Conservation (phyloP, 2,113 vertebrate genomes). For the Ahaetulla prasina region DNA sequence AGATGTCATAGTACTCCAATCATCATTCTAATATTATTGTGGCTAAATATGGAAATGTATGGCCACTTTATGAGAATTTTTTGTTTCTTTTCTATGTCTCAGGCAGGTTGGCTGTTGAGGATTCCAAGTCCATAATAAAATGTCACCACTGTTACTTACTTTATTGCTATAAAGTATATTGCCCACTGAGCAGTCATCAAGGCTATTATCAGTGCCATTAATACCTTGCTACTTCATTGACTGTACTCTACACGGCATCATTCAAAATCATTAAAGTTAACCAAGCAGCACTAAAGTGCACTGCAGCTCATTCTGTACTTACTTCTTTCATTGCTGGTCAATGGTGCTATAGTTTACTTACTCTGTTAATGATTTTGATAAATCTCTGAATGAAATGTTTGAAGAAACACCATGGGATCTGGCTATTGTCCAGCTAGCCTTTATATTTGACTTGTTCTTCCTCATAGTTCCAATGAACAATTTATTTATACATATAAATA, state of each 20-base stretch:
- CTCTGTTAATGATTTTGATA: background rate
- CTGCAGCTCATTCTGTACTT: background rate
- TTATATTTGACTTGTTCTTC: background rate
- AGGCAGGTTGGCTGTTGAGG: background rate
- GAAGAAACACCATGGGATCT: background rate
- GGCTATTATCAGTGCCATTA: background rate
- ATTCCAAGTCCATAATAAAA: background rate
- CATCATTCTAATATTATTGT: background rate
- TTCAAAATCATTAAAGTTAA: constrained; percentile 24
- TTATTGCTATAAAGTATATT: background rate
- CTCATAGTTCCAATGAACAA: background rate
- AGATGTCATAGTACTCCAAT: background rate
- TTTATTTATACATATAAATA: background rate
- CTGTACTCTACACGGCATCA: constrained; percentile 1
- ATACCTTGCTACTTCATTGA: constrained; percentile 18
- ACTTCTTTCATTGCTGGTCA: constrained; percentile 5
- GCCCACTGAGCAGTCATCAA: constrained; percentile 14
- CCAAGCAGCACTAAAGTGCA: constrained; percentile 19
- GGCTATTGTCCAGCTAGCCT: background rate
- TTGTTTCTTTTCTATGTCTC: background rate
- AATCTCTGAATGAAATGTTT: background rate
- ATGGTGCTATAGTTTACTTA: constrained; percentile 8
- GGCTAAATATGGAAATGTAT: background rate
- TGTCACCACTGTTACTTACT: background rate
- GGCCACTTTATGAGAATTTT: background rate